Evolutionary conservation across 2,113 vertebrate genomes (phyloP), one percentile per base, ranked within the genome.

Genomic region (Electrona antarctica): DNA sequence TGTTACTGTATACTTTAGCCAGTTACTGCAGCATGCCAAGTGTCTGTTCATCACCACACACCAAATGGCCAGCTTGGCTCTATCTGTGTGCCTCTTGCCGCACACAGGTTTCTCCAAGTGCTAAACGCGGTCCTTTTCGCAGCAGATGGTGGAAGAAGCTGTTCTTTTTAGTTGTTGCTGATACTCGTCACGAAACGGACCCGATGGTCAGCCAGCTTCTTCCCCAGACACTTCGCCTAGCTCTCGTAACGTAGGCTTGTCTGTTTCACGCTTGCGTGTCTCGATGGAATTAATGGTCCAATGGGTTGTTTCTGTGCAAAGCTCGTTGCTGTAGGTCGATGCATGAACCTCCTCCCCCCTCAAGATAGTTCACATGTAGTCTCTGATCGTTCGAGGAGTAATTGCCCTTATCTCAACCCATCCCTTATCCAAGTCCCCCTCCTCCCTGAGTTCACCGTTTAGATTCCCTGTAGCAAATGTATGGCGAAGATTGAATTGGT

Each of bases 81-180:
- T n/a, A n/a, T n/a, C n/a, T 51, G 63, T 51, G 52, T 64, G 60
- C 77, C 33, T 41, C 33, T 41, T 67, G 66, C 77, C 66, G 75
- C 60, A 60, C 73, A 41, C 33, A 4, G 33, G 54, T 29, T 29
- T 8, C 50, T 66, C 61, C 60, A 60, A 12, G 69, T 60, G 78
- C 71, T 45, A 73, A 67, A 78, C 54, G 49, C 70, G 69, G 3
- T 82, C 77, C 73, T 79, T 68, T 62, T 61, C 76, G 70, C 75
- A 80, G 77, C 81, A 78, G 78, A 73, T 78, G 83, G 61, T 72
- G 68, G 59, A 60, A 73, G 69, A 75, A 73, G 84, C 76, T 80
- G 77, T 71, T 85, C 64, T 64, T 59, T 67, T 64, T 41, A 1
- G 75, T 9, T 81, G 85, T 75, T 45, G 68, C 78, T 7, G 64